Percentiles rank a stretch among this genome's conserved stretches.
These are phyloP conservation scores for Struthidea cinerea DNA, from an alignment of 2,113 vertebrate species.

Conservation along the genomic window DNA sequence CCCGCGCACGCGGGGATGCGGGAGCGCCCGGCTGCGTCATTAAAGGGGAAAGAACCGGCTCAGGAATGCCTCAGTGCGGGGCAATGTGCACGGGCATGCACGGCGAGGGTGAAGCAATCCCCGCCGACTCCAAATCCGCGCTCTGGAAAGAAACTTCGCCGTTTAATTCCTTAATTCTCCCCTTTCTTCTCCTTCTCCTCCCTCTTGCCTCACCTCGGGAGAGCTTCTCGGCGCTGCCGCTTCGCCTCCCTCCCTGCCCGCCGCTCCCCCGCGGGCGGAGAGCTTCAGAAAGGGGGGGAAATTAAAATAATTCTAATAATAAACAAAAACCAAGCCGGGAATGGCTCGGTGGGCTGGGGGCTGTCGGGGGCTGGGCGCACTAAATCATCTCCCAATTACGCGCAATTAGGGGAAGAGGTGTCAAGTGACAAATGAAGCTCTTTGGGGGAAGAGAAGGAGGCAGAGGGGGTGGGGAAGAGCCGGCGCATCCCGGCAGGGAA, in stretches of 20 bases:
- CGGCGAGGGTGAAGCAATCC: background rate
- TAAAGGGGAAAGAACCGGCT: constrained; percentile 32
- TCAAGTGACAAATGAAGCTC: constrained; percentile 39
- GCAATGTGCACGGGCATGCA: background rate
- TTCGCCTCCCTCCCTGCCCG: background rate
- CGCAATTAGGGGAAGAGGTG: constrained; percentile 17
- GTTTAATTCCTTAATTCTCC: background rate
- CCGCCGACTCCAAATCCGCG: background rate
- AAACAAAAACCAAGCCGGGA: too few relatives aligned
- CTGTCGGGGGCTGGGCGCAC: background rate
- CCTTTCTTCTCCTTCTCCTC: background rate
- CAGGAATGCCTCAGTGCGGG: constrained; percentile 13
- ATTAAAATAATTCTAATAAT: background rate
- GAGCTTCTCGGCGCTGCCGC: background rate
- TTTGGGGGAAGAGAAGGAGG: background rate
- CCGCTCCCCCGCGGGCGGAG: background rate
- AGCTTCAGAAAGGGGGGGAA: background rate
- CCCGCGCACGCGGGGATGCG: background rate
- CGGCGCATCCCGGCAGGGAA: background rate
- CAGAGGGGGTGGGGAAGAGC: background rate
- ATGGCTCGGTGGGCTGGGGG: background rate
- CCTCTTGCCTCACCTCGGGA: background rate
- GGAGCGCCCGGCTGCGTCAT: background rate
- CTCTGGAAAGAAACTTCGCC: background rate
- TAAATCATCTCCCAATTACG: constrained; percentile 31